A percentile compares a stretch with the other conserved stretches of the same genome.
phyloP scores from a whole-genome alignment of 1,140 invertebrate species.

The Lepeophtheirus salmonis region DNA sequence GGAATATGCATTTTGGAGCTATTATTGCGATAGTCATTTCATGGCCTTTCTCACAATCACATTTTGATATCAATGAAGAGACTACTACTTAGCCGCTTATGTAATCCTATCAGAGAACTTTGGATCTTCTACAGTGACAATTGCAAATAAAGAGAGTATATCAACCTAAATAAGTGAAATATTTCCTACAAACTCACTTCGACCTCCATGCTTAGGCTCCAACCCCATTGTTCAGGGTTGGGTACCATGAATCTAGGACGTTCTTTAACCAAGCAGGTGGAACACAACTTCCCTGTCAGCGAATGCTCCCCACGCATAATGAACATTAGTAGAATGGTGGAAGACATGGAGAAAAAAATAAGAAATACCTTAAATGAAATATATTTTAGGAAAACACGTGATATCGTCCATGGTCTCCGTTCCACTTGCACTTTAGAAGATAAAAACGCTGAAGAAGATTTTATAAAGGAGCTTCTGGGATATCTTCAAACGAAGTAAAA shows the following conservation, averaged over 20 bases:
- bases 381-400: slow-evolving; percentile 97
- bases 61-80: no score
- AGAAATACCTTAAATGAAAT: slow-evolving; percentile 94
- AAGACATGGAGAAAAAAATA: slow-evolving; percentile 99
- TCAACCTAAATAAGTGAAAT: no score
- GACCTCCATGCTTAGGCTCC: slow-evolving; percentile 97
- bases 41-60: no score
- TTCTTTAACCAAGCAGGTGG: slow-evolving; percentile 87
- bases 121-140: no score
- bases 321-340: slow-evolving; percentile 84
- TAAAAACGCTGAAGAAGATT: slow-evolving; percentile 31
- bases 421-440: slow-evolving; percentile 66
- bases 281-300: slow-evolving; percentile 67
- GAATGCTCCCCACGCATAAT: slow-evolving; percentile 90
- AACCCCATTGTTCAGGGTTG: slow-evolving; percentile 86
- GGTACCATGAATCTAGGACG: slow-evolving; percentile 98
- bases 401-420: slow-evolving; percentile 92
- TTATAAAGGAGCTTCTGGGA: slow-evolving; percentile 2
- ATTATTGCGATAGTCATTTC: no score
- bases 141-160: no score
- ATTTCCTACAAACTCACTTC: slow-evolving; percentile 98
- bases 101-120: no score
- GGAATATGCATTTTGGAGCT: no score
- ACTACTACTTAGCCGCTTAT: no score
- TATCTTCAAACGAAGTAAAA: background rate